Conservation (phyloP, 2,113 vertebrate genomes). For the Chaenogobius annularis region DNA sequence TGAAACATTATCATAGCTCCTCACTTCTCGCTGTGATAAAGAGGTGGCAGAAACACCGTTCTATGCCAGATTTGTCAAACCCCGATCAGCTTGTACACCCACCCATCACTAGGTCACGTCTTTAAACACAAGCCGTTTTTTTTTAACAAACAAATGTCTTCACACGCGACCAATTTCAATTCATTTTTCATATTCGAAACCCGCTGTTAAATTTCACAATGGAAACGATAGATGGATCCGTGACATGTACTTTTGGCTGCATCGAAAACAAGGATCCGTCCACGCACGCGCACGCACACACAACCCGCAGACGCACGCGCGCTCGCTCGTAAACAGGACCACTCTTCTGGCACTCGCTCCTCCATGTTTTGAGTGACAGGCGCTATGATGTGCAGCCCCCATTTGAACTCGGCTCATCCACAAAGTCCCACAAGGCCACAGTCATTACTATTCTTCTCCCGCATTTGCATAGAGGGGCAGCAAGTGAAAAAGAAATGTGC, state of each 20-base stretch:
- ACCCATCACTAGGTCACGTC: not conserved
- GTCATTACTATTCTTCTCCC: conserved; percentile 92
- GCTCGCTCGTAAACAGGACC: conserved; percentile 28
- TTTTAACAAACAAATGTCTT: not conserved
- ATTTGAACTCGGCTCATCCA: conserved; percentile 92
- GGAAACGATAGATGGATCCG: conserved; percentile 59
- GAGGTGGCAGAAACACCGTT: conserved; percentile 11
- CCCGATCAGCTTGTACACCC: not conserved
- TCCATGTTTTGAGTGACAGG: conserved; percentile 86
- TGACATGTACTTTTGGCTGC: too few relatives aligned
- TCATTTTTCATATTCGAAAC: conserved; percentile 1
- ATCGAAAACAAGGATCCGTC: too few relatives aligned
- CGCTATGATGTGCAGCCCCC: conserved; percentile 88
- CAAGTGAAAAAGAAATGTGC: conserved; percentile 75
- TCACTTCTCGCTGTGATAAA: conserved; percentile 22
- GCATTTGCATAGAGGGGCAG: conserved; percentile 85
- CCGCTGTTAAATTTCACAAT: too few relatives aligned
- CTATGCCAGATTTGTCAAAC: too few relatives aligned
- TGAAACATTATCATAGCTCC: conserved; percentile 1
- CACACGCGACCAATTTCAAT: not conserved
- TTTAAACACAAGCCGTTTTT: too few relatives aligned
- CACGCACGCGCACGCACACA: conserved; percentile 31
- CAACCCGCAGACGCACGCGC: conserved; percentile 25
- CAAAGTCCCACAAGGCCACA: conserved; percentile 86
- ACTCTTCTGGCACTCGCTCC: conserved; percentile 64